These are phyloP conservation scores for Papilio machaon DNA, from an alignment of 1,140 invertebrate species.

Conservation along the genomic window DNA sequence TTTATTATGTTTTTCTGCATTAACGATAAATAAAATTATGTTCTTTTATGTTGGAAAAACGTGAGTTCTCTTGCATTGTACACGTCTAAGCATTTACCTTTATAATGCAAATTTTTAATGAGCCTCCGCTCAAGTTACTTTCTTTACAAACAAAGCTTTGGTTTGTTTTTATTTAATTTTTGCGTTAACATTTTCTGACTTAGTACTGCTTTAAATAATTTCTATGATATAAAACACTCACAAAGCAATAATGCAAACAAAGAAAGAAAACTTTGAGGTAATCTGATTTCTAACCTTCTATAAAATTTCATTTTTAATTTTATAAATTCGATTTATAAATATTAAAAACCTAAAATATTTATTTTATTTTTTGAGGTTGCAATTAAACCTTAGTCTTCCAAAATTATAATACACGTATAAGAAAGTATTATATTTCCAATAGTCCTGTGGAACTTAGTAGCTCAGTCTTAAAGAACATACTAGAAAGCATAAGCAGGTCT, in stretches of 20 bases:
- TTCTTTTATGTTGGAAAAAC: constrained; percentile 12
- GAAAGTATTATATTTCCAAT: too few relatives aligned
- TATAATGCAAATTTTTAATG: constrained; percentile 26
- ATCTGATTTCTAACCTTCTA: too few relatives aligned
- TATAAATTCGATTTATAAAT: too few relatives aligned
- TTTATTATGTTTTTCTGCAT: background rate
- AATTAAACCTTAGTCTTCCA: too few relatives aligned
- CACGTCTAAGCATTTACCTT: constrained; percentile 24
- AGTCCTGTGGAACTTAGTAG: too few relatives aligned
- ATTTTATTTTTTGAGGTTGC: too few relatives aligned
- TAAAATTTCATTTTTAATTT: too few relatives aligned
- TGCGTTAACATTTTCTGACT: background rate
- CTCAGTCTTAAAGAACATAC: too few relatives aligned
- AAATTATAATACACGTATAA: too few relatives aligned
- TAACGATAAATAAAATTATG: background rate
- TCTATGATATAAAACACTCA: background rate
- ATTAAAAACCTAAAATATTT: too few relatives aligned
- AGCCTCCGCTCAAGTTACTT: background rate
- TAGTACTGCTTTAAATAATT: background rate
- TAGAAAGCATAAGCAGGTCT: too few relatives aligned
- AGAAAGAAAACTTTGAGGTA: too few relatives aligned
- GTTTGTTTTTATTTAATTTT: background rate
- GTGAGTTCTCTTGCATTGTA: constrained; percentile 7
- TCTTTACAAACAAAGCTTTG: background rate
- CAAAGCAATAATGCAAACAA: background rate